Percentiles rank a stretch among this genome's conserved stretches.
Conservation (phyloP, 2,113 vertebrate genomes). For the Epinephelus cyanopodus region DNA sequence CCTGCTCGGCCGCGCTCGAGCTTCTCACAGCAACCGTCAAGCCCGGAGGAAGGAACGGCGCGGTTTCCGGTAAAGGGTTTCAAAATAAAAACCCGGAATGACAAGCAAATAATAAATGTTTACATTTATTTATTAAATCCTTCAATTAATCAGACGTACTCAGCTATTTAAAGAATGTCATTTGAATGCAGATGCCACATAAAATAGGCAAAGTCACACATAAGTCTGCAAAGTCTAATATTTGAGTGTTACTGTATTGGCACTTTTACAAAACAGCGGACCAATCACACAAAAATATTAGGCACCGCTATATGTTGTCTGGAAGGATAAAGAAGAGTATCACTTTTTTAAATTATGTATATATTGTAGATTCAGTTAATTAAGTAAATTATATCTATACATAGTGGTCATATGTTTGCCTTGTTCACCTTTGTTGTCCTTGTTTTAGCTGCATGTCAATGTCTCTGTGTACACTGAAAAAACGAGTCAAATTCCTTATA, state of each 20-base stretch:
- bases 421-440: no score
- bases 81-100: conserved; percentile 31
- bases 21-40: conserved; percentile 24
- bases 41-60: fast-evolving
- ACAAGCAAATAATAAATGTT: no score
- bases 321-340: no score
- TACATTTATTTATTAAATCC: no score
- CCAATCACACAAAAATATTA: no score
- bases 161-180: neutral
- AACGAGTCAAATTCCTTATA: no score
- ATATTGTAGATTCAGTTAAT: neutral
- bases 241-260: neutral
- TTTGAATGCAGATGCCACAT: neutral
- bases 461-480: no score
- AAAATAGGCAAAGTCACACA: neutral
- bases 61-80: conserved; percentile 14
- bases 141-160: neutral
- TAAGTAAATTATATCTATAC: no score
- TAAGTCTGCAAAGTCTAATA: neutral
- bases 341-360: neutral
- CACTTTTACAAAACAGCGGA: neutral
- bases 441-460: no score
- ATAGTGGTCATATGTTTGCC: no score
- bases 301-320: neutral
- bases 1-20: conserved; percentile 71